A percentile compares a stretch with the other conserved stretches of the same genome.
Conservation (phyloP, 2,888 invertebrate species). For the Euzophera pinguis region DNA sequence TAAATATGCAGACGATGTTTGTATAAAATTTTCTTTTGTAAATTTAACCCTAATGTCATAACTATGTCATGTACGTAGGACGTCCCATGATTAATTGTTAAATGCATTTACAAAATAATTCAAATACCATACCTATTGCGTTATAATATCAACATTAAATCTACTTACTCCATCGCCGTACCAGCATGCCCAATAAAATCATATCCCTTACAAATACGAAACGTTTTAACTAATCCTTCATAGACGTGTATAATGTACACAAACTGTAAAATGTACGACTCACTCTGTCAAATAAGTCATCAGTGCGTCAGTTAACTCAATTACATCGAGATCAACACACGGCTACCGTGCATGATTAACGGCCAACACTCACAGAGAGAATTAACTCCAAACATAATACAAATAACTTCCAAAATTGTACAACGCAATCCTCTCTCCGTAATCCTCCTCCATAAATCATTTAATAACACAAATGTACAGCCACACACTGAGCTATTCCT, state of each 20-base stretch:
- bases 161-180: not conserved
- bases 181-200: conserved; percentile 2
- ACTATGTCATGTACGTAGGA: no score
- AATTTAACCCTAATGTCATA: no score
- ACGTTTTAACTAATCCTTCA: conserved; percentile 46
- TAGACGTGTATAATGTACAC: conserved; percentile 50
- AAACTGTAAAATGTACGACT: conserved; percentile 61
- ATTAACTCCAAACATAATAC: conserved; percentile 40
- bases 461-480: conserved; percentile 78
- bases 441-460: conserved; percentile 78
- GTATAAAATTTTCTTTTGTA: no score
- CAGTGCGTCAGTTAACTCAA: conserved; percentile 77
- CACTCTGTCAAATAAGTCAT: conserved; percentile 78
- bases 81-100: no score
- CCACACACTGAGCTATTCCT: conserved; percentile 76
- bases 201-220: conserved; percentile 30
- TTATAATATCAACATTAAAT: no score
- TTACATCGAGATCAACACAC: conserved; percentile 77
- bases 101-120: no score
- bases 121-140: no score
- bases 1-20: no score
- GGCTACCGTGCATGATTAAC: conserved; percentile 74
- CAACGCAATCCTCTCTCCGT: conserved; percentile 41
- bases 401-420: conserved; percentile 51
- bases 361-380: conserved; percentile 31